These are phyloP conservation scores for Thelaira solivaga DNA, from an alignment of 2,888 invertebrate species.

Conservation along the genomic window DNA sequence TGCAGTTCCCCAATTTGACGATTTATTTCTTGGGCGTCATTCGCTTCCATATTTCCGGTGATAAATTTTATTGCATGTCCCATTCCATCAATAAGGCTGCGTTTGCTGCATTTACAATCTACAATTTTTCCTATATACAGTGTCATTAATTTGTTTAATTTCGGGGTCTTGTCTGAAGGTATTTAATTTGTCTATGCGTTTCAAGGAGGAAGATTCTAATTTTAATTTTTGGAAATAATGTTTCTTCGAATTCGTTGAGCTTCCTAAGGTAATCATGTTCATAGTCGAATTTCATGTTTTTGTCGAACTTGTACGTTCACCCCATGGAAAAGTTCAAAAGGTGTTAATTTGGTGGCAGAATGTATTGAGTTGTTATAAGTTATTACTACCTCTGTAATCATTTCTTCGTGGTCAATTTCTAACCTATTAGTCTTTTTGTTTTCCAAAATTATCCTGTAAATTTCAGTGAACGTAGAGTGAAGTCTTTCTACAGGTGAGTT, in stretches of 20 bases:
- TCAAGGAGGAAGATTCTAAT: background rate
- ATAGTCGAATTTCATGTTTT: conserved; percentile 2
- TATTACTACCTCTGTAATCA: conserved; percentile 12
- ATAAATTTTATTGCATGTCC: conserved; percentile 44
- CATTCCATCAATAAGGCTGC: conserved; percentile 49
- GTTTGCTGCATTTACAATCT: conserved; percentile 8
- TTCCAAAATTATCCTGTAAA: conserved; percentile 26
- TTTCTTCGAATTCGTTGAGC: conserved; percentile 24
- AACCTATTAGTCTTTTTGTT: background rate
- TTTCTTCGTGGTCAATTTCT: conserved; percentile 20
- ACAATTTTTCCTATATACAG: background rate
- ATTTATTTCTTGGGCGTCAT: conserved; percentile 31
- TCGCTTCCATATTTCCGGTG: conserved; percentile 54
- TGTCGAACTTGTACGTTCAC: background rate
- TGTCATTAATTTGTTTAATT: background rate
- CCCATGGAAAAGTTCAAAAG: conserved; percentile 20
- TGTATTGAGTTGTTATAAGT: conserved; percentile 41
- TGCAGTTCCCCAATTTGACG: conserved; percentile 19
- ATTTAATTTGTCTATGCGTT: conserved; percentile 1
- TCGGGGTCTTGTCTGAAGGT: background rate
- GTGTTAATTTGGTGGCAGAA: conserved; percentile 34
- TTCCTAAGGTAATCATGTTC: conserved; percentile 36
- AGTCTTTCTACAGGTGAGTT: conserved; percentile 49
- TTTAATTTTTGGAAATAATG: conserved; percentile 9
- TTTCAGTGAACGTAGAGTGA: conserved; percentile 48